Evolutionary conservation across 2,888 invertebrate species (phyloP).

Genomic region (Cinara cedri): DNA sequence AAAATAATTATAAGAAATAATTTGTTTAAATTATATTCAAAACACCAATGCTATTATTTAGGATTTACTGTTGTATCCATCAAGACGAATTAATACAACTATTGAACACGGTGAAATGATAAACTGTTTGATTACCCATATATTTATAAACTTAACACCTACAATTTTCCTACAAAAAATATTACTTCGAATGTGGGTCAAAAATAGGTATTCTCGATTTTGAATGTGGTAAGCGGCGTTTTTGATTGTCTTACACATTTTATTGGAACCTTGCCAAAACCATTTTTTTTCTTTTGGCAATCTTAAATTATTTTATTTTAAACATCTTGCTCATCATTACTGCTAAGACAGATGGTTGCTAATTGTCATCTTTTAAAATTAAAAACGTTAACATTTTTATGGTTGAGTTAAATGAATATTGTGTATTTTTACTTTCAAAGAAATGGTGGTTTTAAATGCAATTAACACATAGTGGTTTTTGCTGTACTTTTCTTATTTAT

Average conservation of each 20-base stretch:
- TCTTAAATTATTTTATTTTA: constrained; percentile 24
- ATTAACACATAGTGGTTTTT: neutral
- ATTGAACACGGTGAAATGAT: neutral
- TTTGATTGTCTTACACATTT: constrained; percentile 5
- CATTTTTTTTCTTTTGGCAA: constrained; percentile 31
- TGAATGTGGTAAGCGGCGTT: neutral
- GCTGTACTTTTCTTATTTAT: neutral
- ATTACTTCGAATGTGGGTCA: constrained; percentile 1
- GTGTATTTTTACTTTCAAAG: constrained; percentile 22
- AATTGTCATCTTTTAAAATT: constrained; percentile 32
- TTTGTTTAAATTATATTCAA: constrained; percentile 39
- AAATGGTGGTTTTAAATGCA: neutral
- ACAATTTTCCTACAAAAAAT: neutral
- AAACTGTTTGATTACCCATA: neutral
- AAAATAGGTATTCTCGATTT: neutral
- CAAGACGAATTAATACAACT: neutral
- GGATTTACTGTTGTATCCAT: neutral
- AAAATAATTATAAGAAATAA: constrained; percentile 14
- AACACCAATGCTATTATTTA: constrained; percentile 30
- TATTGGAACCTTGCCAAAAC: constrained; percentile 6
- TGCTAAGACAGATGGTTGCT: neutral
- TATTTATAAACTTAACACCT: neutral
- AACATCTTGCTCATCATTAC: neutral
- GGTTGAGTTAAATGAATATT: neutral
- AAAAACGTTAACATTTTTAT: neutral